Percentiles rank a stretch among this genome's conserved stretches.
Evolutionary conservation across 1,140 invertebrate species (phyloP).

Genomic region (Delia radicum): DNA sequence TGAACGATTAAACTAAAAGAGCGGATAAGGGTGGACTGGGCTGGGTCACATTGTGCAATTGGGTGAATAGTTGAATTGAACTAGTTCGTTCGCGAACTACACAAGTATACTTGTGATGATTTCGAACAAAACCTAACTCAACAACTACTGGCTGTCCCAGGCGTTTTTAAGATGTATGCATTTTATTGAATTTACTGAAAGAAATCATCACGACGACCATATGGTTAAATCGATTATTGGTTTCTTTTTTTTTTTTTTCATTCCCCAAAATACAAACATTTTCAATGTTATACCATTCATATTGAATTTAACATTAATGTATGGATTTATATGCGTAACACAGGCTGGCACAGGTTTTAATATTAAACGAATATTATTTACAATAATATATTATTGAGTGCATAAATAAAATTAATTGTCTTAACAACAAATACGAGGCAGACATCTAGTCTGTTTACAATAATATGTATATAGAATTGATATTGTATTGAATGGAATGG

Average conservation of each 20-base stretch:
- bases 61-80: too few relatives aligned
- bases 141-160: neutral
- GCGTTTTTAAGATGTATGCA: neutral
- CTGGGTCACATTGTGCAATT: too few relatives aligned
- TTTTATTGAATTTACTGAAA: neutral
- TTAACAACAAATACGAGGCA: neutral
- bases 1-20: too few relatives aligned
- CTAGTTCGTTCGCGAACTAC: too few relatives aligned
- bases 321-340: neutral
- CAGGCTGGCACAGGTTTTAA: neutral
- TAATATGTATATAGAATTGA: too few relatives aligned
- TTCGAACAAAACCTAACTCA: neutral
- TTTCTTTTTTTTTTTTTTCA: neutral
- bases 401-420: conserved; percentile 2
- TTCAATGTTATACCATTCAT: neutral
- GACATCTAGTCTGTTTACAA: neutral
- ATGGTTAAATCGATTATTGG: conserved; percentile 1
- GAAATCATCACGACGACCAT: neutral
- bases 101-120: too few relatives aligned
- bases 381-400: neutral
- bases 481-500: neutral
- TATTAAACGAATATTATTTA: too few relatives aligned
- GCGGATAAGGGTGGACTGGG: too few relatives aligned
- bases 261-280: neutral
- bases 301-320: neutral